These are phyloP conservation scores for Pedionomus torquatus DNA, from an alignment of 2,113 vertebrate genomes.

Conservation along the genomic window DNA sequence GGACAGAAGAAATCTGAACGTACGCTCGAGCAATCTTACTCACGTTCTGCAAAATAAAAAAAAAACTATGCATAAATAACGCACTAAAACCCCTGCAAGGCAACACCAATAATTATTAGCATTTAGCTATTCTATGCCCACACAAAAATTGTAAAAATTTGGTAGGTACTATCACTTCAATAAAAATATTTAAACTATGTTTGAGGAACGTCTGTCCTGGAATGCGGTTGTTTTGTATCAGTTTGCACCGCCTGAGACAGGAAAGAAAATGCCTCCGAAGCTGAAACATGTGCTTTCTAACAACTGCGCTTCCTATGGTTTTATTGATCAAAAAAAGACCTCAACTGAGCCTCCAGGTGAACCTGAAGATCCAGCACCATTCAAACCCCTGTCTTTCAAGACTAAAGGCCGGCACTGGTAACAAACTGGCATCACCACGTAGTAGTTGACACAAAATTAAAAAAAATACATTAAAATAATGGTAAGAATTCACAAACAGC, in stretches of 20 bases:
- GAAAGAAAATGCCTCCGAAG: background rate
- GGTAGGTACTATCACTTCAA: background rate
- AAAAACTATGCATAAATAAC: background rate
- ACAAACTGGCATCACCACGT: background rate
- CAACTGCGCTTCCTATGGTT: background rate
- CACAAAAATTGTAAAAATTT: accelerated
- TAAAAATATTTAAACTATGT: background rate
- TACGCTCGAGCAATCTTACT: background rate
- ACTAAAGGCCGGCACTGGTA: background rate
- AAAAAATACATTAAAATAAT: background rate
- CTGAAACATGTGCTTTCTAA: background rate
- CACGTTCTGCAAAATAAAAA: background rate
- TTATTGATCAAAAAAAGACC: background rate
- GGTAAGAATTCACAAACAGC: background rate
- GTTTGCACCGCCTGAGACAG: background rate
- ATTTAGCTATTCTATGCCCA: background rate
- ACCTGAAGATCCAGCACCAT: background rate
- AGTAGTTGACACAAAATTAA: background rate
- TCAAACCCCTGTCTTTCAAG: background rate
- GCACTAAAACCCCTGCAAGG: background rate
- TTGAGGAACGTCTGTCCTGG: background rate
- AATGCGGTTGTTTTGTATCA: background rate
- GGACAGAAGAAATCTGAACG: background rate
- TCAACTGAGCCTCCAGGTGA: background rate
- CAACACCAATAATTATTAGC: background rate